Evolutionary conservation across 2,888 invertebrate species (phyloP).

Genomic region (Anarsia innoxiella): DNA sequence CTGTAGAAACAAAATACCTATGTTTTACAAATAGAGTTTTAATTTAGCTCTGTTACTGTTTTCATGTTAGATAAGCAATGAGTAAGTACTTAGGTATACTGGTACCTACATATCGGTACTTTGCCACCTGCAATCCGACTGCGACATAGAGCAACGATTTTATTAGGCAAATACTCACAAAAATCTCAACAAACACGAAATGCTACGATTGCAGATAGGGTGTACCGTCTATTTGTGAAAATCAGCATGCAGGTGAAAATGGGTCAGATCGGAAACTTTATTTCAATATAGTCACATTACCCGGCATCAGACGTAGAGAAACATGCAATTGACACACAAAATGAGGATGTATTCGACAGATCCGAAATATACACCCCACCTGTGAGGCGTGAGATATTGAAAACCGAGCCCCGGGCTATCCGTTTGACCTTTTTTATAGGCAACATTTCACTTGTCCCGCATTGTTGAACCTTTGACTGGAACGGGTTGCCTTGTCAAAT

Average conservation of each 20-base stretch:
- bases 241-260: background rate
- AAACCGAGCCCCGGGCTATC: conserved; percentile 55
- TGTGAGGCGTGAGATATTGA: conserved; percentile 61
- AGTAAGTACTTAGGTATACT: too few species aligned
- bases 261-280: conserved; percentile 1
- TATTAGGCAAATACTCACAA: too few species aligned
- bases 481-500: conserved; percentile 61
- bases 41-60: too few species aligned
- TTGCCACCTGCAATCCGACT: too few species aligned
- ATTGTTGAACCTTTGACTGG: conserved; percentile 57
- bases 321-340: conserved; percentile 52
- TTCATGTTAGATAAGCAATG: too few species aligned
- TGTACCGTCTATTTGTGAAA: background rate
- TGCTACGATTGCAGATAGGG: too few species aligned
- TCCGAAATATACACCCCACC: conserved; percentile 34
- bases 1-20: too few species aligned
- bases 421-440: conserved; percentile 68
- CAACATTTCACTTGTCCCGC: conserved; percentile 66
- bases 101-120: too few species aligned
- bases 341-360: conserved; percentile 53
- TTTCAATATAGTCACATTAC: conserved; percentile 19
- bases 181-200: too few species aligned
- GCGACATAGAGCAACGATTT: too few species aligned
- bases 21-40: too few species aligned
- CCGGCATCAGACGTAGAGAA: conserved; percentile 24